Conservation (phyloP, 2,113 vertebrate species). For the Arenaria interpres region DNA sequence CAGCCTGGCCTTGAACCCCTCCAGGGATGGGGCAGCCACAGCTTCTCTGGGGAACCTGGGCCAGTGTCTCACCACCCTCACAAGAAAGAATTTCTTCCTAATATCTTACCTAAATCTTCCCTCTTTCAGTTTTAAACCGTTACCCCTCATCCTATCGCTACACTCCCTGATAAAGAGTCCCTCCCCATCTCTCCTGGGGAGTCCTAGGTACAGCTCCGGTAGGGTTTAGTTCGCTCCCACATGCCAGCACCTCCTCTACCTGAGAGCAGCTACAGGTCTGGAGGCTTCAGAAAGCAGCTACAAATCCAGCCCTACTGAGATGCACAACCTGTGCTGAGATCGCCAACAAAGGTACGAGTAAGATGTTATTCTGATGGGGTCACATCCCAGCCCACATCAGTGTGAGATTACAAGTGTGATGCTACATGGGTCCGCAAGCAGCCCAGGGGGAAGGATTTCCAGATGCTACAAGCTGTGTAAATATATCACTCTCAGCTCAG, state of each 20-base stretch:
- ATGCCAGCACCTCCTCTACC: neutral
- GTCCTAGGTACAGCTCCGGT: neutral
- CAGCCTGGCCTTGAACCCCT: too few species aligned
- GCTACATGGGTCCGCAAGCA: neutral
- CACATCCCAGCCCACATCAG: neutral
- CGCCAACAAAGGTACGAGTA: neutral
- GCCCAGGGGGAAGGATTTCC: neutral
- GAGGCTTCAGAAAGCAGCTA: neutral
- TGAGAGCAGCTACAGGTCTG: neutral
- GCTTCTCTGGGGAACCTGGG: too few species aligned
- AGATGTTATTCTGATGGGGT: neutral
- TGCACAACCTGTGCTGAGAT: neutral
- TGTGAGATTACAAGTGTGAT: neutral
- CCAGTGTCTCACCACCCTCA: too few species aligned
- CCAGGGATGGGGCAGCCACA: too few species aligned
- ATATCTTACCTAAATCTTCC: too few species aligned
- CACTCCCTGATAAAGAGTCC: too few species aligned
- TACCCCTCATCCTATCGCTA: too few species aligned
- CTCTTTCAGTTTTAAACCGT: too few species aligned
- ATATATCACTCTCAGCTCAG: neutral
- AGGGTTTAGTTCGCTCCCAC: neutral
- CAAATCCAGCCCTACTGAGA: neutral
- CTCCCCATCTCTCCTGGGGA: too few species aligned
- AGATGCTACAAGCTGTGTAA: neutral
- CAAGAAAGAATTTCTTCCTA: too few species aligned